Evolutionary conservation across 2,113 vertebrate genomes (phyloP).

Genomic region (Psittacula cyanocephala): DNA sequence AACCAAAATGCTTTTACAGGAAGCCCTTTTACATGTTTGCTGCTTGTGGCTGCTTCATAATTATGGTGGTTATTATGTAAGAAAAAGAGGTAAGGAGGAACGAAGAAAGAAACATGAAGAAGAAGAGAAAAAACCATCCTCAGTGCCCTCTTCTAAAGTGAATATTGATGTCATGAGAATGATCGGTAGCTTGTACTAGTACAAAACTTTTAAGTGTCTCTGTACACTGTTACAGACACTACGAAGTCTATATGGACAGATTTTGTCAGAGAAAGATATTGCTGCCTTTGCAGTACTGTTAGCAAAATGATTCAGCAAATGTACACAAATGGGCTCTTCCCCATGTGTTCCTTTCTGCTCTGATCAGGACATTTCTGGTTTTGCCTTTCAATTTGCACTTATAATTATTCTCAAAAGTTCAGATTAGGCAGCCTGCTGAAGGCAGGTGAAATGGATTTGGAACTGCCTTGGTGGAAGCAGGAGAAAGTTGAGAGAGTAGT

Average conservation of each 20-base stretch:
- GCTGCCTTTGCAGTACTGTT: not conserved
- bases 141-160: not conserved
- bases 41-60: not conserved
- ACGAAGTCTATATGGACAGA: not conserved
- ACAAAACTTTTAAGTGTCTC: not conserved
- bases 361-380: not conserved
- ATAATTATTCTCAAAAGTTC: not conserved
- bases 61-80: not conserved
- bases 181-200: not conserved
- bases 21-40: not conserved
- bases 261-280: not conserved
- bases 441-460: not conserved
- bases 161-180: not conserved
- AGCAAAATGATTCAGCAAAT: not conserved
- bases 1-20: constrained; percentile 3
- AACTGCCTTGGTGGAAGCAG: not conserved
- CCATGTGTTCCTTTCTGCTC: not conserved
- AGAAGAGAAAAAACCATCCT: not conserved
- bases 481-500: not conserved
- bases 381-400: not conserved
- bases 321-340: not conserved
- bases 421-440: not conserved
- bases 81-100: not conserved
- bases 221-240: not conserved
- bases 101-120: not conserved